Evolutionary conservation across 2,888 invertebrate species (phyloP), one percentile per base, ranked within the genome.

Genomic region (Ganaspis brasiliensis): DNA sequence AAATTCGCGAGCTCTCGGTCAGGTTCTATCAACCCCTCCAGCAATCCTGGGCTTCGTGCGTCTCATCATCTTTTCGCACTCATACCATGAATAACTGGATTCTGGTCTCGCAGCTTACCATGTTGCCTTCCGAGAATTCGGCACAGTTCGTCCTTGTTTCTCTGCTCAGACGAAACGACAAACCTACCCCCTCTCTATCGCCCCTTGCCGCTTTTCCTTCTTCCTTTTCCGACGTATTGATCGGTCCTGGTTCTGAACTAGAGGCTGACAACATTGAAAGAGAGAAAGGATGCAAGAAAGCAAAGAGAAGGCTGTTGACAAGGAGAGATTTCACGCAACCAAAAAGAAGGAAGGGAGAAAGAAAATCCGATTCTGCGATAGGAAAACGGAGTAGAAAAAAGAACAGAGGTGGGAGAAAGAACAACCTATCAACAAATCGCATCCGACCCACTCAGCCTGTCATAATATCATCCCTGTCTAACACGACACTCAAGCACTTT

Each of bases 1-100:
- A 59, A 71, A 79, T 77, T 87, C 88, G 89, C 84, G 83, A 79
- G 82, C 81, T 79, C 85, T 86, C 87, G 88, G 81, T 72, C 73
- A 55, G 79, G 82, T 85, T 67, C 84, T 87, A 87, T 88, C 88
- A 87, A 87, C 87, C 86, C 86, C 86, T 82, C 84, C 82, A 82
- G 71, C 81, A 63, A 74, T 84, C 85, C 84, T 86, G 86, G 85
- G 84, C 86, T 85, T 84, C 84, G 78, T 82, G 79, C 84, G 85
- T 87, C 88, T 89, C 89, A 86, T 90, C 89, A 90, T 90, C 89
- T 90, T 90, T 90, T 88, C 88, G 82, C 87, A 85, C 85, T 89
- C 86, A 86, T 85, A 87, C 79, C 83, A 78, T 80, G 83, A 85
- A 82, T 84, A 83, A 83, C 84, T 83, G 82, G 75, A 79, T 79